Evolutionary conservation across 64 coral and sea anemone genomes (phyloP), one percentile per base, ranked within the genome.

Genomic region (Dendrophyllia cribrosa): DNA sequence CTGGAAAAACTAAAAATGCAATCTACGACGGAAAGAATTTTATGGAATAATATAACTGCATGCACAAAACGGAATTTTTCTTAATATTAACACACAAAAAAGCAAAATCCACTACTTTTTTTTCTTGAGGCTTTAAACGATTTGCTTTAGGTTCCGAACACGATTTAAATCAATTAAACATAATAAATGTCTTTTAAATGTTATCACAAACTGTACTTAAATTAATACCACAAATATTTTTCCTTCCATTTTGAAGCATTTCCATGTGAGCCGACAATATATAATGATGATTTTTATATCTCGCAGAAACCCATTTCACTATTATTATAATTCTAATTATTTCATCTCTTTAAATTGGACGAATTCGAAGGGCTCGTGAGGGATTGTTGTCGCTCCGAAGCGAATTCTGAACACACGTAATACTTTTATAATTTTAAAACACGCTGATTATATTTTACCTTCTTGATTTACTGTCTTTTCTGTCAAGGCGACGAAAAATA

Each of bases 171-270:
- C 80, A 67, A 19, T 16, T 50, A 23, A 62, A 61, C 17, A 44
- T 60, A 56, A 80, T 59, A 34, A 80, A 59, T 16, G 43, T 59
- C 55, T 15, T 75, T 6, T 20, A 20, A 66, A 67, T 84, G 62
- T 66, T 84, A 84, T 84, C 80, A 67, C 47, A 84, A 66, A 69
- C 23, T 64, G 60, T 43, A 51, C 43, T 84, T 66, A 66, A 83
- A 80, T 66, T 48, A 83, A 66, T 48, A 66, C 61, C 51, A 34
- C 19, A 65, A 84, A 67, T 84, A 66, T 49, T 84, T 20, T 21
- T 50, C 6, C 45, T 51, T 13, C 4, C 12, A 13, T 68, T 66
- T 52, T 56, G 9, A 68, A 56, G 21, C 45, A 20, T 84, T 84
- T 84, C 11, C 80, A 50, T 84, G 20, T 50, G 12, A 6, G 9